Evolutionary conservation across 1,140 invertebrate genomes (phyloP).

Genomic region (Diuraphis noxia): DNA sequence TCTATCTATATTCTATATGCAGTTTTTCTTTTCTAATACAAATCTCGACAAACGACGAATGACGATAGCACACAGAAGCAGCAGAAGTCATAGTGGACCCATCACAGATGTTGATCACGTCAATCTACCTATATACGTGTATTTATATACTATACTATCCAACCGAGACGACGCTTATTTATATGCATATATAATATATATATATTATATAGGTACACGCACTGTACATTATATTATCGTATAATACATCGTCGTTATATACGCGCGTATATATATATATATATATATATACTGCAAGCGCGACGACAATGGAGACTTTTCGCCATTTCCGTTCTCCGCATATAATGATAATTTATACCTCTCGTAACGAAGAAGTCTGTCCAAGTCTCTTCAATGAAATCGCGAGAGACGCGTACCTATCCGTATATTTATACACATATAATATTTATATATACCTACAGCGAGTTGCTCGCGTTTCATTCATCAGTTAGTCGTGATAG

Average conservation of each 20-base stretch:
- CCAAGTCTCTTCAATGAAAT: conserved; percentile 21
- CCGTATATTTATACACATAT: background rate
- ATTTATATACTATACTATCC: background rate
- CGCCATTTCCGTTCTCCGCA: background rate
- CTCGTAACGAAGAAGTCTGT: background rate
- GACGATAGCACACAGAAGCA: background rate
- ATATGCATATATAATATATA: background rate
- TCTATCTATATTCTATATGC: no score
- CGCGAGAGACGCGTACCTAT: background rate
- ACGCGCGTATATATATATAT: background rate
- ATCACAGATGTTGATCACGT: background rate
- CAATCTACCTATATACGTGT: background rate
- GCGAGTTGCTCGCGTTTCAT: background rate
- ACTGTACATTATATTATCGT: background rate
- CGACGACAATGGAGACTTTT: conserved; percentile 11
- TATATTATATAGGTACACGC: background rate
- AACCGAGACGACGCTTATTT: background rate
- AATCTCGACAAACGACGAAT: background rate
- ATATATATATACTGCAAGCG: background rate
- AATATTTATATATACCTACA: background rate
- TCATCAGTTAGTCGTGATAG: background rate
- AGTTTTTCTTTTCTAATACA: background rate
- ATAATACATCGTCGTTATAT: background rate
- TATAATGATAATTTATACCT: background rate
- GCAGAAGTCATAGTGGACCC: background rate